Conservation (phyloP, 37 sponge, comb jelly and placozoan species). For the Cliona cf. orientalis region DNA sequence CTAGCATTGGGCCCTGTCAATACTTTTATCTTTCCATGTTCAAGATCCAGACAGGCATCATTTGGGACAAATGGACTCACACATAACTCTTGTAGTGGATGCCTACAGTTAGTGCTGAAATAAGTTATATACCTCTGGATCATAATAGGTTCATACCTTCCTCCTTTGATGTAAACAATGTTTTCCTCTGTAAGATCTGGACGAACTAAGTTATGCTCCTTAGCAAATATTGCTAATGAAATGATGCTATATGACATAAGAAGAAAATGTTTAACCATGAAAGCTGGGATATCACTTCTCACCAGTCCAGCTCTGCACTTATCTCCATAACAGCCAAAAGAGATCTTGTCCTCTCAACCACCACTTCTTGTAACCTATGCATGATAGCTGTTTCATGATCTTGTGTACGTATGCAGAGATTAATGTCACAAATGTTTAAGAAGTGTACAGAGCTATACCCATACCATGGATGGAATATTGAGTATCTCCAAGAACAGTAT, state of each 20-base stretch:
- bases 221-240: constrained; percentile 84
- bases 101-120: constrained; percentile 37
- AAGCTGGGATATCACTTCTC: neutral
- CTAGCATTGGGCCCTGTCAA: constrained; percentile 99
- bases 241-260: constrained; percentile 74
- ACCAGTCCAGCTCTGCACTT: constrained; percentile 97
- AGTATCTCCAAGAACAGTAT: constrained; percentile 87
- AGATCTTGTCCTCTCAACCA: constrained; percentile 71
- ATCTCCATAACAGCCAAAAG: constrained; percentile 81
- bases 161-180: constrained; percentile 79
- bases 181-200: constrained; percentile 83
- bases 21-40: constrained; percentile 82
- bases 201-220: constrained; percentile 78
- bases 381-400: constrained; percentile 93
- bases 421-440: neutral
- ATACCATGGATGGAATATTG: constrained; percentile 89
- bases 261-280: neutral
- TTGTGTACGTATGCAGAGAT: no score
- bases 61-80: constrained; percentile 94
- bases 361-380: constrained; percentile 91
- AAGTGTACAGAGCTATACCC: neutral
- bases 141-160: constrained; percentile 54
- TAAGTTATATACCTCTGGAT: neutral
- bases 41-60: constrained; percentile 68
- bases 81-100: constrained; percentile 96